Base-by-base conservation (phyloP, 2,888 invertebrate species). In the Andrena bicolor region DNA sequence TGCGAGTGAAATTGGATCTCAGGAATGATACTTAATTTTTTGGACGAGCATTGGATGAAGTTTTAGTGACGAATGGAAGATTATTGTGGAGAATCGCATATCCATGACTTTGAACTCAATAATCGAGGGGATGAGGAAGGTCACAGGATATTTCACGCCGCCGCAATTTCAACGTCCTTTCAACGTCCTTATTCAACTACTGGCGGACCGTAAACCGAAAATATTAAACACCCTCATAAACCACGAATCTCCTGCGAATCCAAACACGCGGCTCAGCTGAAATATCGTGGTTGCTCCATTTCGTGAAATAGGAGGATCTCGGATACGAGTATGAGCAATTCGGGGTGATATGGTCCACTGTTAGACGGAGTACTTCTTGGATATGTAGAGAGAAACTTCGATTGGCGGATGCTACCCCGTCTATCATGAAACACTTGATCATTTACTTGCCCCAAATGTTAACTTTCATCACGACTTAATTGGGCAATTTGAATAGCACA, bases 141-240 rank as follows among this genome's bases (percentile, higher is more conserved):
- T 26, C 26, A 20, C 7, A n/a, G 65, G 10, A 32, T 60, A 16
- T 53, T 66, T 68, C 32, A 26, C 60, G 58, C 56, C 26, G 30
- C 23, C 8, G 73, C 69, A 69, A 79, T 79, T 74, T 53, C 49
- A 13, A 20, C 26, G 7, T 56, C 51, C 28, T 79, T 74, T 53
- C 49, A 13, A 20, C 26, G 7, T 56, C 51, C 28, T 20, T 61
- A 61, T 71, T 76, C 79, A 26, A 53, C 61, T n/a, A 10, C 26
- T 16, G 26, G 16, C 48, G 20, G 32, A 6, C 41, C 66, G 28
- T 79, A 72, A 66, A 79, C 79, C 79, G 28, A 71, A 58, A 68
- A 63, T 64, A 79, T 72, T 68, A 72, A 68, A 63, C 61, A 10
- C 58, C 8, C 49, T 26, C 66, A 28, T 41, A 79, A 73, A 69